Base-by-base conservation (phyloP, 2,888 invertebrate species). In the Pimpla rufipes region DNA sequence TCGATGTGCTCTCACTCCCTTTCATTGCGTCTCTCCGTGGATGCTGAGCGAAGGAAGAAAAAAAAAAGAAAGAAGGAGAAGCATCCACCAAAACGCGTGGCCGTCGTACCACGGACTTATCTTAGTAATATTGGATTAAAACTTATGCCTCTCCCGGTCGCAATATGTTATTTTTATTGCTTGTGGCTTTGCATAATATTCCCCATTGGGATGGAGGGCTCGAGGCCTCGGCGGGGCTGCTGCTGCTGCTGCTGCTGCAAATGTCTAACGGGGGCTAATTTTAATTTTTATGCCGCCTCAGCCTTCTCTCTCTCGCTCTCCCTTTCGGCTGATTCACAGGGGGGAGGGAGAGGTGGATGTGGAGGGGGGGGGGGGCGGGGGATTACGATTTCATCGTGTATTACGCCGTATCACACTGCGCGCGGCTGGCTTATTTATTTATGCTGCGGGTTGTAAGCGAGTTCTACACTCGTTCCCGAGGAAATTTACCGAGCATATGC, bases 111-210 rank as follows among this genome's bases (percentile, higher is more conserved):
- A 73, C 67, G 81, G 92, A 93, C 91, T 93, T 93, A 93, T 92
- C 93, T 93, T 88, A 88, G 92, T 93, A 92, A 92, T 93, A 93
- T 93, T 93, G 93, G 93, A 93, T 93, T 93, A 93, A 93, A 93
- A 93, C 93, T 93, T 93, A 91, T 91, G 91, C 92, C 90, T 91
- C 90, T 90, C 90, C 87, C 91, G 90, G 88, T 89, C 89, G 93
- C 93, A 93, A 93, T 93, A 93, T 93, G 93, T 93, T 93, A 93
- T 93, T 93, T 93, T 93, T 93, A 93, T 93, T 93, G 92, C 93
- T 91, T 90, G 91, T 90, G 92, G 93, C 92, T 93, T 93, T 93
- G 93, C 93, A 93, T 93, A 93, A 93, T 93, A 91, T 90, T 92
- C 91, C 71, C 35, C 78, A 74, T 82, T 79, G 76, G 79, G 82